Evolutionary conservation across 1,140 invertebrate genomes (phyloP), one percentile per base, ranked within the genome.

Genomic region (Rhopalosiphum padi): DNA sequence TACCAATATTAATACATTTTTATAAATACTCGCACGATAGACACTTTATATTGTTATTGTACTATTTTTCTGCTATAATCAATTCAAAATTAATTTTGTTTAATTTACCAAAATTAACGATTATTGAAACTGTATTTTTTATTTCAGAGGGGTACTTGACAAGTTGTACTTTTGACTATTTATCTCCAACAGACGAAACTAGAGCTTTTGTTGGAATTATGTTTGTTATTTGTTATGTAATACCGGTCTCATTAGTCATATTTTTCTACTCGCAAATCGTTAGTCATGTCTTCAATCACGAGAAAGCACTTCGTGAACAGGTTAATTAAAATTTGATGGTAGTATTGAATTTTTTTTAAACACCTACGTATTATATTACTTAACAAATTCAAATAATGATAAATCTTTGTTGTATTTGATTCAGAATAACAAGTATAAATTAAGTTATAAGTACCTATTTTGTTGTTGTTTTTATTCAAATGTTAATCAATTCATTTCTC

Each of bases 261-360:
- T 98, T 97, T 95, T 98, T 97, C 95, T 98, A 98, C 95, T 97
- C 97, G 94, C 97, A 97, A 94, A 98, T 98, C 93, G 97, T 98
- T 23, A 97, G 97, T 85, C 98, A 98, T 94, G 98, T 99, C 0
- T 96, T 97, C 46, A 97, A 97, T 87, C 98, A 99, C 94, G 98
- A 99, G 95, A 98, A 98, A 94, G 97, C 98, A 23, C 96, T 99
- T 55, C 96, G 97, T 94, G 97, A 96, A 94, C 97, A 97, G 95
- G 96, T 96, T 94, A 94, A 93, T 87, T 53, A 77, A n/a, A 77
- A 18, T 77, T 77, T 18, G 6, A n/a, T 77, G n/a, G 30, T 35
- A 77, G 30, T n/a, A 15, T n/a, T n/a, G 60, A 77, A 3, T 6
- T 77, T 77, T 68, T 77, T n/a, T n/a, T 46, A 60, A 77, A 3